phyloP scores from a whole-genome alignment of 2,888 invertebrate genomes.

The Euproctis similis region DNA sequence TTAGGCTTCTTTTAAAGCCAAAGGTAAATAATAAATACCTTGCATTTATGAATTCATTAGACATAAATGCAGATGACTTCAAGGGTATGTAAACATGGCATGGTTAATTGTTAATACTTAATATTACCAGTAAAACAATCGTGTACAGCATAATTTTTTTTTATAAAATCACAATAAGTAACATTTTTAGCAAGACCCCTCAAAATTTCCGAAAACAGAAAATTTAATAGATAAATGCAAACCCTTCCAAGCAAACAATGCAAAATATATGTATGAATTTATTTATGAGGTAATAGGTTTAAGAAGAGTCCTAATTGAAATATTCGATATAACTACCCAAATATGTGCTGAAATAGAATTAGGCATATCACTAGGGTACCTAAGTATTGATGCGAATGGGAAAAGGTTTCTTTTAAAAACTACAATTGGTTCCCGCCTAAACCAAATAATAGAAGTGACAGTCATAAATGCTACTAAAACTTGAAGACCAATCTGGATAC shows the following conservation, averaged over 20 bases:
- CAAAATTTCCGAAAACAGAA: not conserved
- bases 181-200: not conserved
- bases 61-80: too few species aligned
- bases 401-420: constrained; percentile 54
- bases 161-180: not conserved
- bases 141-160: too few species aligned
- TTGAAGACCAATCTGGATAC: constrained; percentile 50
- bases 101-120: too few species aligned
- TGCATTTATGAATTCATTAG: too few species aligned
- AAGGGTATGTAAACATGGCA: too few species aligned
- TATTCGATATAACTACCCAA: constrained; percentile 64
- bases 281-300: constrained; percentile 46
- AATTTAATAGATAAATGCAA: not conserved
- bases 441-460: constrained; percentile 57
- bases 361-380: constrained; percentile 57
- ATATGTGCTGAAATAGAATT: constrained; percentile 64
- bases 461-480: constrained; percentile 42
- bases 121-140: too few species aligned
- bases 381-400: constrained; percentile 51
- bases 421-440: constrained; percentile 58
- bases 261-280: too few species aligned
- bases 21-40: too few species aligned
- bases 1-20: too few species aligned
- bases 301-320: constrained; percentile 54
- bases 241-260: too few species aligned